Evolutionary conservation across 1,140 invertebrate genomes (phyloP), one percentile per base, ranked within the genome.

Genomic region (Panagrolaimus sp.): DNA sequence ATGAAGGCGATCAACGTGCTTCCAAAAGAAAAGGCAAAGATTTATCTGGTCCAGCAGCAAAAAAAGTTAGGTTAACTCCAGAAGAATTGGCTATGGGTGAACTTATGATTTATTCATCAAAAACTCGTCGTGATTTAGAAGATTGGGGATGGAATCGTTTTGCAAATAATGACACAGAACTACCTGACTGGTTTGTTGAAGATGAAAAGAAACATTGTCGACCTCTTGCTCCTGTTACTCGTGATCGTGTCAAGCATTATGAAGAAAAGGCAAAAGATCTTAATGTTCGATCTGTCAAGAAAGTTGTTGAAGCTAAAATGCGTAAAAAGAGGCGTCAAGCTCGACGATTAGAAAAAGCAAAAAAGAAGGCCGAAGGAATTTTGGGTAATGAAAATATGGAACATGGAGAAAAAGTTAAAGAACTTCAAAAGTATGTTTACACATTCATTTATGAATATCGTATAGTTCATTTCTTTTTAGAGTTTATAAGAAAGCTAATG

Each of bases 271-370:
- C 91, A 23, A 89, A 91, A 84, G 93, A 94, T 72, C 88, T 98
- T 5, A 93, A 98, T 85, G 90, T 89, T 0, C 86, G 92, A 65
- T 92, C 96, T 14, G 95, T 98, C 57, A 98, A 98, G 84, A 99
- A 98, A 87, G 91, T 98, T 0, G 89, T 94, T 73, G 93, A 99
- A 86, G 96, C 96, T 0, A 98, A 96, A 84, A 92, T 92, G 0
- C 88, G 96, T 57, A 98, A 98, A 87, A 96, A 97, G 88, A 90
- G 89, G 81, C 89, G 92, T 72, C 89, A 67, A 31, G 20, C 74
- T 13, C 63, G 71, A 71, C 90, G 90, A 82, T 84, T 98, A 82
- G 92, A 96, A 75, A 92, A 90, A 78, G 93, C 93, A 0, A 92
- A 94, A 84, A 98, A 98, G 85, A 93, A 92, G 83, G 90, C 93